Evolutionary conservation across 2,797 vertebrate species (phyloP).

Genomic region (Sibirionetta formosa): DNA sequence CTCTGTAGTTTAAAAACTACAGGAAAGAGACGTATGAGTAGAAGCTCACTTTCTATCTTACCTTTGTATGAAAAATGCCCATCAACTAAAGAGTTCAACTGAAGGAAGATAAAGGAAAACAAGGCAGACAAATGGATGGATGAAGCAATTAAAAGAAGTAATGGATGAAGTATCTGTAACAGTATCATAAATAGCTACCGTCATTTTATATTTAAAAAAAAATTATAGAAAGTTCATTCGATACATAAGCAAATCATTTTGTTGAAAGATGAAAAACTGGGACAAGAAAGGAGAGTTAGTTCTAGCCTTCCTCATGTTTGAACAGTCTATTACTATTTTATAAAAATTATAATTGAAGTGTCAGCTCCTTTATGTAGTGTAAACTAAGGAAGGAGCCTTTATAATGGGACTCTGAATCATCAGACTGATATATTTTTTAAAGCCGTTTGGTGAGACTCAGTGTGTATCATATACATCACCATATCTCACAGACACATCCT

Average conservation of each 20-base stretch:
- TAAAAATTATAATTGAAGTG: constrained; percentile 35
- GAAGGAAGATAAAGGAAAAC: background rate
- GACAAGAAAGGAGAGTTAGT: background rate
- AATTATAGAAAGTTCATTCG: constrained; percentile 17
- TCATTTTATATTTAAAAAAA: background rate
- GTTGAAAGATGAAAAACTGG: background rate
- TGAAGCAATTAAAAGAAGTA: background rate
- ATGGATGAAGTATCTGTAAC: background rate
- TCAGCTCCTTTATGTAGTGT: background rate
- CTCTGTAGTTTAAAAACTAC: background rate
- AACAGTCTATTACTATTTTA: constrained; percentile 20
- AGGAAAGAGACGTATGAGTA: fast-evolving
- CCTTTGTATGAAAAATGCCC: background rate
- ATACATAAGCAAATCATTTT: constrained; percentile 2
- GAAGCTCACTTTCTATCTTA: background rate
- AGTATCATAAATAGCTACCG: background rate
- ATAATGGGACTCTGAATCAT: background rate
- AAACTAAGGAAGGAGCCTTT: background rate
- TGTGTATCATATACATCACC: background rate
- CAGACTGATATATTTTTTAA: background rate
- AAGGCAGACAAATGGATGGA: background rate
- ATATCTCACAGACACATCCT: background rate
- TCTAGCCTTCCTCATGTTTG: constrained; percentile 1
- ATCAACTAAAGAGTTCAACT: background rate
- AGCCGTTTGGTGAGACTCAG: background rate